phyloP scores from a whole-genome alignment of 2,113 vertebrate species.

The Siniperca chuatsi region DNA sequence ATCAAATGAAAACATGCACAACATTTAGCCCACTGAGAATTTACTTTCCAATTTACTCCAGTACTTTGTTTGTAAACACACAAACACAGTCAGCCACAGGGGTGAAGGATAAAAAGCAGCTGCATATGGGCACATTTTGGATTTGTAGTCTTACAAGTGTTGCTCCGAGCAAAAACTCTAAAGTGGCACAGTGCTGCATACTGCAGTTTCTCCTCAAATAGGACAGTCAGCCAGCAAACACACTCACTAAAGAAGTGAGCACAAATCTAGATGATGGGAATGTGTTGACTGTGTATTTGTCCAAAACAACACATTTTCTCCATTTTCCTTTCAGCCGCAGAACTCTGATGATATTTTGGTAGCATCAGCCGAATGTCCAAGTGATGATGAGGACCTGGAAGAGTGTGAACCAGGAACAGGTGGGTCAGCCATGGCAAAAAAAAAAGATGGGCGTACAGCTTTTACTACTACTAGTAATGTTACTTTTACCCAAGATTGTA shows the following conservation, averaged over 20 bases:
- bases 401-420: constrained; percentile 97
- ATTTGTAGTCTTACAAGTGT: constrained; percentile 40
- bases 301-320: constrained; percentile 20
- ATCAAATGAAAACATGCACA: constrained; percentile 36
- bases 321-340: constrained; percentile 76
- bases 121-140: constrained; percentile 47
- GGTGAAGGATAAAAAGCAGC: constrained; percentile 49
- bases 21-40: constrained; percentile 21
- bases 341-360: constrained; percentile 96
- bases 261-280: constrained; percentile 9
- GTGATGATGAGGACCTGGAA: constrained; percentile 96
- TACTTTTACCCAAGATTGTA: constrained; percentile 8
- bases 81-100: constrained; percentile 41
- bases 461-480: neutral
- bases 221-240: constrained; percentile 37
- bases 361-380: constrained; percentile 95
- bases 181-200: constrained; percentile 41
- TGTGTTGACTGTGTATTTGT: constrained; percentile 29
- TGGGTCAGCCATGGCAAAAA: constrained; percentile 80
- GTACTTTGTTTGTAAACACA: constrained; percentile 46
- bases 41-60: neutral
- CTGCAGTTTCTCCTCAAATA: constrained; percentile 45
- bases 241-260: neutral
- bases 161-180: constrained; percentile 48
- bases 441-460: neutral